Base-by-base conservation (phyloP, 2,113 vertebrate genomes). In the Lepidothrix coronata region DNA sequence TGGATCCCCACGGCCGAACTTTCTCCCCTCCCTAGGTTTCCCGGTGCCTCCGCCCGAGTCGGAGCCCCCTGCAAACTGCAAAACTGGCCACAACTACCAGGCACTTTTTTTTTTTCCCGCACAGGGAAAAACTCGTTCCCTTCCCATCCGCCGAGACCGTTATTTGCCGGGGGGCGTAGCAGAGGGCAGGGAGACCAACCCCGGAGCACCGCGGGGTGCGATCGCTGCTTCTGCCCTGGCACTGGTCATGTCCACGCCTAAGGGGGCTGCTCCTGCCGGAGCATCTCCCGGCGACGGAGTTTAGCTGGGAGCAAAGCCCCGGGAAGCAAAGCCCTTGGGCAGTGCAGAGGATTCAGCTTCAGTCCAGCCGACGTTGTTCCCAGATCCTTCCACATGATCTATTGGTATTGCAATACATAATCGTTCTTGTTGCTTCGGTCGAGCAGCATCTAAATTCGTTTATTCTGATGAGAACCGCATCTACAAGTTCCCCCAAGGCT, bases 401-500 rank as follows among this genome's bases (percentile, higher is more conserved):
- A 31, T 30, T 75, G 44, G 20, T 4, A 70, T 75, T 70, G 57
- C 18, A 12, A 24, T 67, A 43, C 18, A 14, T 30, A 70, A 77
- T 61, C 19, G 30, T 85, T 80, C 59, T 24, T 37, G 46, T 44
- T 93, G 74, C 61, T 75, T 91, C 43, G 62, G 76, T 44, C 28
- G 27, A 91, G 57, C 44, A 65, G 55, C 58, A 85, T 78, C 80
- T 87, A 95, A 85, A 92, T 89, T 92, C 79, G 58, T 91, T 94
- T 91, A 72, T 96, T 89, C 83, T 70, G 91, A 91, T 68, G 92
- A 95, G 90, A 89, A 49, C 41, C 0, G 41, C 95, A 89, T 92
- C 95, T 82, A 48, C 70, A 72, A 75, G 70, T 92, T 92, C 91
- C 91, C 96, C 12, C 52, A 94, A 92, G 92, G 91, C 70, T 95